Conservation (phyloP, 2,888 invertebrate species). For the Odontomyia ornata region DNA sequence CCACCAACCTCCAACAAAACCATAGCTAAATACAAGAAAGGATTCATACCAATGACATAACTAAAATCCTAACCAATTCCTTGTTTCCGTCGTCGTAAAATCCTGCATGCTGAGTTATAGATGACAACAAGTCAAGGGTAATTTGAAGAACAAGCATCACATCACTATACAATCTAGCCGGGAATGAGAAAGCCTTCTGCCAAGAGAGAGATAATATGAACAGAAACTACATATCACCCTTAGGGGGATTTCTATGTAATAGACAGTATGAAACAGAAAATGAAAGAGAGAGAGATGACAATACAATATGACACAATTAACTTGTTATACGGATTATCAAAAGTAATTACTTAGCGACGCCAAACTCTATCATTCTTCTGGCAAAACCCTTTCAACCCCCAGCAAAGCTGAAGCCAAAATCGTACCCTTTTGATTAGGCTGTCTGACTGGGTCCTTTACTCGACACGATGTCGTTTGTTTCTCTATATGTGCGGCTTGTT, state of each 20-base stretch:
- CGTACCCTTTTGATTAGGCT: background rate
- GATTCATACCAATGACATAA: too few relatives aligned
- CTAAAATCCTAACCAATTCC: too few relatives aligned
- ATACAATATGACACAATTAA: constrained; percentile 43
- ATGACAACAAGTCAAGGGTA: constrained; percentile 6
- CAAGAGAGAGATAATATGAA: too few relatives aligned
- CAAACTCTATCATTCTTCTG: background rate
- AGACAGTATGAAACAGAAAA: background rate
- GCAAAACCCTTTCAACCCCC: background rate
- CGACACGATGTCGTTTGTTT: background rate
- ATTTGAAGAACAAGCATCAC: background rate
- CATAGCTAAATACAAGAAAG: too few relatives aligned
- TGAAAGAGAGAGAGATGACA: background rate
- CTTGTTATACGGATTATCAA: constrained; percentile 44
- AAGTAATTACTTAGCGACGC: constrained; percentile 42
- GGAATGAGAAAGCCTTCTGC: too few relatives aligned
- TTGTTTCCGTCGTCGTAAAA: background rate
- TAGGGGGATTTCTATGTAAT: background rate
- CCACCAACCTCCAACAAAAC: too few relatives aligned
- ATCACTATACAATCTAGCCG: too few relatives aligned
- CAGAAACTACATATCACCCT: too few relatives aligned
- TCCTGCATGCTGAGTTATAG: constrained; percentile 1
- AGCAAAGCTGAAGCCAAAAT: background rate
- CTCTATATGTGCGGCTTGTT: background rate
- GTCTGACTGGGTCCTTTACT: too few relatives aligned